Percentiles rank a stretch among this genome's conserved stretches.
Evolutionary conservation across 2,888 invertebrate genomes (phyloP).

Genomic region (Chrysina gloriosa): DNA sequence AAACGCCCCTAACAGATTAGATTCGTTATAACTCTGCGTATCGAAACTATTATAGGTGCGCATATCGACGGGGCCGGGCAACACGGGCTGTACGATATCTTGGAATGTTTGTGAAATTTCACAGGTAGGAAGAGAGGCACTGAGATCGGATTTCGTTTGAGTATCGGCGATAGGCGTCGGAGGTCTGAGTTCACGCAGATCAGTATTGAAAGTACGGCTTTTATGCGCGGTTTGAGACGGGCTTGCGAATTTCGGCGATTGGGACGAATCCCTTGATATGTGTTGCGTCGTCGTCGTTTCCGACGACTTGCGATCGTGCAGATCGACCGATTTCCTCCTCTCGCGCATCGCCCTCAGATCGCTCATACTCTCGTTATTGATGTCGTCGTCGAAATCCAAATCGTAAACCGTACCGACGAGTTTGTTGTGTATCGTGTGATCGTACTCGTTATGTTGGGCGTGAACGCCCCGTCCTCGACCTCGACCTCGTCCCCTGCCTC

Average conservation of each 20-base stretch:
- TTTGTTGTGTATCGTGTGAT: constrained; percentile 82
- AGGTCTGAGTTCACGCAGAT: constrained; percentile 66
- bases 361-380: constrained; percentile 77
- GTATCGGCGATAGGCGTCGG: constrained; percentile 66
- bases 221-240: constrained; percentile 64
- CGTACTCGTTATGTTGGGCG: constrained; percentile 53
- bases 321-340: constrained; percentile 79
- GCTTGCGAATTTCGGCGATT: constrained; percentile 70
- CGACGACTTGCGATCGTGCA: constrained; percentile 67
- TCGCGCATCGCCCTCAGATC: constrained; percentile 84
- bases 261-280: constrained; percentile 67
- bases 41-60: constrained; percentile 81
- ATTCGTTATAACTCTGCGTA: constrained; percentile 70
- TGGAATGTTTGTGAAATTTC: constrained; percentile 64
- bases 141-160: constrained; percentile 54
- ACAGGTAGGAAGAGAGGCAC: constrained; percentile 43
- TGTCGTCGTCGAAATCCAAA: constrained; percentile 86
- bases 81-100: constrained; percentile 76
- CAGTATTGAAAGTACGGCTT: constrained; percentile 59
- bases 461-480: constrained; percentile 63
- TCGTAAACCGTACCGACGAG: constrained; percentile 89
- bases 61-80: constrained; percentile 92
- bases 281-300: constrained; percentile 45
- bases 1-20: constrained; percentile 75
- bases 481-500: constrained; percentile 60